Base-by-base conservation (phyloP, 2,113 vertebrate genomes). In the Cromileptes altivelis region DNA sequence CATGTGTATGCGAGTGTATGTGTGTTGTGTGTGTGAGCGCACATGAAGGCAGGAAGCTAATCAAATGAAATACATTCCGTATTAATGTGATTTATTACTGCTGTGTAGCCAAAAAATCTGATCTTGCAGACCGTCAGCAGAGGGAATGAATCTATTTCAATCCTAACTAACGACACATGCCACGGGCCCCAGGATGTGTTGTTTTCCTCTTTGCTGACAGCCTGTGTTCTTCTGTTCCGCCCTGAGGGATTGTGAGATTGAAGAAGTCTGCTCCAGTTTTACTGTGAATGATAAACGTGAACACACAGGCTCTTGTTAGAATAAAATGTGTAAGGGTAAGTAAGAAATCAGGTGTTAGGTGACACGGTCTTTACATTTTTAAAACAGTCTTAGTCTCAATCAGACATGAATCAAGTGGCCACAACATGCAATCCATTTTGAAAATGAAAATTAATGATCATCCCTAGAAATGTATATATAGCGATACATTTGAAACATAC, bases 1-100 rank as follows among this genome's bases (percentile, higher is more conserved):
- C 27, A 84, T 79, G 45, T 76, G 70, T 37, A 58, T 63, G 69
- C 50, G 70, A 27, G 79, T 61, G 76, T 82, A 58, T 62, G 76
- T 5, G 30, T 70, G 33, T 55, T 19, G 27, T 65, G 68, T 57
- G 42, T 82, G 27, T 85, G 72, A 25, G 68, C 13, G 23, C 47
- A 52, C 70, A 77, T 53, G 47, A 45, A 76, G 58, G 74, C 90
- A 93, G 89, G 91, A 93, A 94, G 81, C 92, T 86, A 93, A 93
- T 93, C 90, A 93, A 80, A 80, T 82, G 57, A 86, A 91, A 65
- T 63, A 30, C 88, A 90, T 91, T 93, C 81, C 90, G 86, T 89
- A 91, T 89, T 88, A 92, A 88, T 88, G 84, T 93, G 92, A 94
- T 93, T 90, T 92, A 94, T 92, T 83, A 83, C 91, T 84, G 90